Conservation (phyloP, 2,113 vertebrate species). For the Sinosuthora webbiana region DNA sequence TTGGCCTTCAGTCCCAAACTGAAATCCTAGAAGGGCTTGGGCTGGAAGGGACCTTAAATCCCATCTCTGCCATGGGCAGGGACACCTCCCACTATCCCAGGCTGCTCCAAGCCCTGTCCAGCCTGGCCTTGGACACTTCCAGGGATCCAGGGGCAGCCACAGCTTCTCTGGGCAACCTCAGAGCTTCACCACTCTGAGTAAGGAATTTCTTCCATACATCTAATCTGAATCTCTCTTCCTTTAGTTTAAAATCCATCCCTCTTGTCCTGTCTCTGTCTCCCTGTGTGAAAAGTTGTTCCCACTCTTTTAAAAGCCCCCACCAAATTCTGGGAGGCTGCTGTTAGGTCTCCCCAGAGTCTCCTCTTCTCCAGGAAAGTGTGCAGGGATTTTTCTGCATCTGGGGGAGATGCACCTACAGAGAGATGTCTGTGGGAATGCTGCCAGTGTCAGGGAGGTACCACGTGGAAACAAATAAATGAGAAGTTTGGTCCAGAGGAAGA, state of each 20-base stretch:
- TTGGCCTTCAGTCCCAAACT: not conserved
- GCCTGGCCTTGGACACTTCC: not conserved
- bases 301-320: not conserved
- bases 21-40: not conserved
- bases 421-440: not conserved
- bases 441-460: not conserved
- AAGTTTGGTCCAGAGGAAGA: not conserved
- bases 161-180: not conserved
- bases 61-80: not conserved
- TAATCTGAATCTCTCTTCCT: not conserved
- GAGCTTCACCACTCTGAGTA: accelerated
- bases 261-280: not conserved
- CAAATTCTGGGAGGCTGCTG: accelerated
- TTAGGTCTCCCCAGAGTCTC: not conserved
- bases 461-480: not conserved
- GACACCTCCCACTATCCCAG: not conserved
- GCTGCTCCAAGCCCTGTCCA: accelerated
- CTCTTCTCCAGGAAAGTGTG: not conserved
- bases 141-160: not conserved
- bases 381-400: not conserved
- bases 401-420: accelerated
- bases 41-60: not conserved
- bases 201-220: not conserved
- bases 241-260: not conserved
- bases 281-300: not conserved